phyloP scores from a whole-genome alignment of 2,888 invertebrate species.

The Rhagonycha fulva region DNA sequence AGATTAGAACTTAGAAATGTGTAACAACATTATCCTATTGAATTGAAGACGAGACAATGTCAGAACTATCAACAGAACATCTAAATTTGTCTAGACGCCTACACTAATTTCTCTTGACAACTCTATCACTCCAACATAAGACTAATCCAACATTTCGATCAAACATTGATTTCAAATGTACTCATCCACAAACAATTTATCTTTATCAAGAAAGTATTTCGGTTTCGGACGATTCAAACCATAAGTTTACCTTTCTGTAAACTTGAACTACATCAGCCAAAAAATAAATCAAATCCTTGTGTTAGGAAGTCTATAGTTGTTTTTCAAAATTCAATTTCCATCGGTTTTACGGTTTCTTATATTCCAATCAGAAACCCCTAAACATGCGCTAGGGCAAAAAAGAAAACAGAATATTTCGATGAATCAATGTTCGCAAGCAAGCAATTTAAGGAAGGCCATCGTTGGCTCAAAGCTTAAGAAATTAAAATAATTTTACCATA shows the following conservation, averaged over 20 bases:
- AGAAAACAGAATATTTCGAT: background rate
- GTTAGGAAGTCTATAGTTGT: no score
- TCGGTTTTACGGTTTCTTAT: background rate
- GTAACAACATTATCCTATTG: background rate
- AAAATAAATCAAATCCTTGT: no score
- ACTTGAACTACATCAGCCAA: no score
- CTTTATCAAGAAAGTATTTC: no score
- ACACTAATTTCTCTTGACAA: background rate
- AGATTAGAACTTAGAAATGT: background rate
- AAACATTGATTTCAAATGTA: background rate
- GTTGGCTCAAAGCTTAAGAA: background rate
- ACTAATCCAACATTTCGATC: background rate
- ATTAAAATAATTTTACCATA: background rate
- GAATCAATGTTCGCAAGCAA: no score
- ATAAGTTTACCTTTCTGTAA: no score
- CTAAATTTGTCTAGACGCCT: background rate
- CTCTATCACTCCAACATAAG: background rate
- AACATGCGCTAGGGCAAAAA: background rate
- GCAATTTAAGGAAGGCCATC: background rate
- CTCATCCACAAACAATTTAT: no score
- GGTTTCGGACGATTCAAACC: no score
- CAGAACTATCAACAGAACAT: background rate
- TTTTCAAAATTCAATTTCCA: no score
- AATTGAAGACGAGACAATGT: background rate
- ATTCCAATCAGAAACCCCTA: background rate